Percentiles rank a stretch among this genome's conserved stretches.
phyloP scores from a whole-genome alignment of 2,888 invertebrate genomes.

The Nipponacmea schrenckii region DNA sequence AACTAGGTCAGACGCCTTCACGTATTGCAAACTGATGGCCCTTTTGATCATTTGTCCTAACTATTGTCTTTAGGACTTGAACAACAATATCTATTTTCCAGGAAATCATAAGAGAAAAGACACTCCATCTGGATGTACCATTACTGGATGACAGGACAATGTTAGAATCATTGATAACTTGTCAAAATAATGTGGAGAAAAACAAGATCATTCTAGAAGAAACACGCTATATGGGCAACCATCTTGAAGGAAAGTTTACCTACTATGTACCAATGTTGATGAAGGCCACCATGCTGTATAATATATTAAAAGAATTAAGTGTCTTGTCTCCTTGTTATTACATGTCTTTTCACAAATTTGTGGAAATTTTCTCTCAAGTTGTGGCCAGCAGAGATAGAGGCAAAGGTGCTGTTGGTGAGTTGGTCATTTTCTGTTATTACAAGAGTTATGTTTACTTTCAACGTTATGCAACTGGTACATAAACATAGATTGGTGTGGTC shows the following conservation, averaged over 20 bases:
- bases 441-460: neutral
- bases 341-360: conserved; percentile 58
- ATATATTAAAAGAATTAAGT: conserved; percentile 55
- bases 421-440: neutral
- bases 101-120: conserved; percentile 63
- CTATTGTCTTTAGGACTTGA: too few relatives aligned
- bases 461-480: too few relatives aligned
- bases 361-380: conserved; percentile 52
- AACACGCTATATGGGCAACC: conserved; percentile 59
- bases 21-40: too few relatives aligned
- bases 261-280: conserved; percentile 60
- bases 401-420: conserved; percentile 58
- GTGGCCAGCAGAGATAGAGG: conserved; percentile 58
- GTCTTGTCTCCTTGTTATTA: conserved; percentile 60
- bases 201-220: conserved; percentile 62
- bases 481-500: too few relatives aligned
- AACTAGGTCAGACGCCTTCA: too few relatives aligned
- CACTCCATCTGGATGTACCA: conserved; percentile 54
- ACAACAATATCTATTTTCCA: conserved; percentile 30
- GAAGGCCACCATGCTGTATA: conserved; percentile 61
- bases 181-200: conserved; percentile 57
- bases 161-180: conserved; percentile 57
- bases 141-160: conserved; percentile 64
- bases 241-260: conserved; percentile 60
- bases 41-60: too few relatives aligned